Conservation (phyloP, 1,140 invertebrate species). For the Pseudomyrmex sp. region DNA sequence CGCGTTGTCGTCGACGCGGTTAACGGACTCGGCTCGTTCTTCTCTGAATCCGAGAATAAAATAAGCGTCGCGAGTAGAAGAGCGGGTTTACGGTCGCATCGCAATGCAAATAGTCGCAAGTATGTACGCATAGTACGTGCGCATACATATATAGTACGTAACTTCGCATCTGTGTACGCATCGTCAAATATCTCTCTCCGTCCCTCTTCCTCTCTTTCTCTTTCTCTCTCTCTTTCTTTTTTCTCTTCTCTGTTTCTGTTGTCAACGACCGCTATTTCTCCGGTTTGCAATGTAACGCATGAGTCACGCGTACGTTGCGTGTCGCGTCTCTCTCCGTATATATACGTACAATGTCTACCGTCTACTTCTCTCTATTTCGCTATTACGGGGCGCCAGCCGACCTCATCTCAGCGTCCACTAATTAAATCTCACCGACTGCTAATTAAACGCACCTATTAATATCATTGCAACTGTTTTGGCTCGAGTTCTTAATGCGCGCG, state of each 20-base stretch:
- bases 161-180: slow-evolving; percentile 47
- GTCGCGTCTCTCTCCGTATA: background rate
- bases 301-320: slow-evolving; percentile 15
- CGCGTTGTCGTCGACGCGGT: slow-evolving; percentile 5
- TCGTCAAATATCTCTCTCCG: slow-evolving; percentile 23
- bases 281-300: slow-evolving; percentile 53
- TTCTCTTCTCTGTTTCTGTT: slow-evolving; percentile 13
- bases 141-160: background rate
- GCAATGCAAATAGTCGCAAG: slow-evolving; percentile 68
- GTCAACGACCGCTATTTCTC: slow-evolving; percentile 19
- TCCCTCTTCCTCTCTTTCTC: background rate
- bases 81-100: slow-evolving; percentile 61
- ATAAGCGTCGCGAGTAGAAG: slow-evolving; percentile 58
- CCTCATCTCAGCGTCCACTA: slow-evolving; percentile 33
- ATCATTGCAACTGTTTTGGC: slow-evolving; percentile 37
- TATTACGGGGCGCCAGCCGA: slow-evolving; percentile 14
- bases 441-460: slow-evolving; percentile 51
- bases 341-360: background rate
- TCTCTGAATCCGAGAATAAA: slow-evolving; percentile 70
- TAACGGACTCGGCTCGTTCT: slow-evolving; percentile 38
- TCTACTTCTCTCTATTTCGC: slow-evolving; percentile 51
- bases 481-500: slow-evolving; percentile 16
- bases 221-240: background rate
- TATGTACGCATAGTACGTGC: slow-evolving; percentile 16
- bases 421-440: slow-evolving; percentile 56